A percentile compares a stretch with the other conserved stretches of the same genome.
Evolutionary conservation across 2,113 vertebrate species (phyloP).

Genomic region (Phalacrocorax pelagicus): DNA sequence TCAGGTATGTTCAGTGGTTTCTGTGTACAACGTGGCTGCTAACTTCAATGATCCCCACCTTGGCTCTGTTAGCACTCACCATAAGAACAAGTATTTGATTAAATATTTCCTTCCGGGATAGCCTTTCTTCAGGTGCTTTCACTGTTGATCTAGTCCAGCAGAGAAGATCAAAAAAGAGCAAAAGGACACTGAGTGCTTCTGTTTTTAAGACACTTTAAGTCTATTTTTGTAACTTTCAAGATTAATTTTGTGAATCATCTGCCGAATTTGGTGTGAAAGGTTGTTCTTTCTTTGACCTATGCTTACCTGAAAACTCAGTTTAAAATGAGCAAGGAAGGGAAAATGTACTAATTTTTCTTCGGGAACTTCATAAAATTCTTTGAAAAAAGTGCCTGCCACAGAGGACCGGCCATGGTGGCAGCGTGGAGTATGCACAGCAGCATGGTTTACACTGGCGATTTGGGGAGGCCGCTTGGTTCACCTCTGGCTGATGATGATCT

Average conservation of each 20-base stretch:
- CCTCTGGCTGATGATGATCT: background rate
- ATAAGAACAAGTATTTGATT: background rate
- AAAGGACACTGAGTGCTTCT: background rate
- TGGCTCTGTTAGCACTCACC: background rate
- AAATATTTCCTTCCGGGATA: background rate
- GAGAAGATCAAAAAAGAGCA: background rate
- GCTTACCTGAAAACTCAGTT: background rate
- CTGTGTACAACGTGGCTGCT: background rate
- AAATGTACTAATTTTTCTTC: background rate
- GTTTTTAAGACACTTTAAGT: background rate
- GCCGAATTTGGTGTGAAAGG: background rate
- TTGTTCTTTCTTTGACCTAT: background rate
- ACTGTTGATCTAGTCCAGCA: background rate
- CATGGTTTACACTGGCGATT: background rate
- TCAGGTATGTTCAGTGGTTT: background rate
- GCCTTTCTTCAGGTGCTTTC: background rate
- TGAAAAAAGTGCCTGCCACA: background rate
- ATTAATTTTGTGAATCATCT: slow-evolving; percentile 1
- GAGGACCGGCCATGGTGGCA: fast-evolving
- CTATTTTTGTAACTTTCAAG: background rate
- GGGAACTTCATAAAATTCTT: background rate
- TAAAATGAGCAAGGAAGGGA: background rate
- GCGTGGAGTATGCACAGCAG: background rate
- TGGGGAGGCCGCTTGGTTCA: fast-evolving
- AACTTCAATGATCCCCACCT: background rate